Base-by-base conservation (phyloP, 2,797 vertebrate genomes). In the Poecilia picta region DNA sequence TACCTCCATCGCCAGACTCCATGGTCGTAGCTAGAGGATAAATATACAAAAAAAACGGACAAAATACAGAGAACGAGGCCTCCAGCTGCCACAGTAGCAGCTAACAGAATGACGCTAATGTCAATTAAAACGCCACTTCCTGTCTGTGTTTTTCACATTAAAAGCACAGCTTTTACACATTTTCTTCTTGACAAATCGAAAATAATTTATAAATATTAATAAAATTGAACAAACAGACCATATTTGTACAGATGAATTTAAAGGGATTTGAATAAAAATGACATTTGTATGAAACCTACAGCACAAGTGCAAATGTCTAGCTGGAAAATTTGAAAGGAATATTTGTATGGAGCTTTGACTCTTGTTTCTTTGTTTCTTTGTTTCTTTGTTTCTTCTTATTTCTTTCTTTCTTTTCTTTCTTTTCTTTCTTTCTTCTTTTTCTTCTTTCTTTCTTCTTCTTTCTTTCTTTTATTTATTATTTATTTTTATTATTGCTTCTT, bases 1-100 rank as follows among this genome's bases (percentile, higher is more conserved):
- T 85, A 94, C 94, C 93, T 86, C 89, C 31, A 81, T 94, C 93
- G 49, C 77, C 64, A 53, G 90, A 91, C 66, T 94, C 94, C 94
- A 95, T 95, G 23, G 5, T 72, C 57, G 77, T 76, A 46, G 57
- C 79, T 78, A 55, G n/a, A 75, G 12, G 2, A 33, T 43, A 68
- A 71, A n/a, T 45, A 36, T 75, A 49, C 49, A 46, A 79, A 5
- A 23, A 75, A 80, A 86, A 73, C n/a, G 73, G 78, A 13, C 43
- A 1, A n/a, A 5, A 36, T 46, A 5, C 10, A 74, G 31, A 77
- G 20, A 82, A 78, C 0, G 51, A 36, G 83, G 75, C 78, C 83
- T 76, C 5, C 46, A 10, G 6, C 13, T 43, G 55, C 66, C 78
- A 55, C 41, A 6, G 72, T 68, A 39, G 6, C 51, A 55, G 71